A percentile compares a stretch with the other conserved stretches of the same genome.
These are phyloP conservation scores for Lomographa bimaculata DNA, from an alignment of 2,888 invertebrate species.

Conservation along the genomic window DNA sequence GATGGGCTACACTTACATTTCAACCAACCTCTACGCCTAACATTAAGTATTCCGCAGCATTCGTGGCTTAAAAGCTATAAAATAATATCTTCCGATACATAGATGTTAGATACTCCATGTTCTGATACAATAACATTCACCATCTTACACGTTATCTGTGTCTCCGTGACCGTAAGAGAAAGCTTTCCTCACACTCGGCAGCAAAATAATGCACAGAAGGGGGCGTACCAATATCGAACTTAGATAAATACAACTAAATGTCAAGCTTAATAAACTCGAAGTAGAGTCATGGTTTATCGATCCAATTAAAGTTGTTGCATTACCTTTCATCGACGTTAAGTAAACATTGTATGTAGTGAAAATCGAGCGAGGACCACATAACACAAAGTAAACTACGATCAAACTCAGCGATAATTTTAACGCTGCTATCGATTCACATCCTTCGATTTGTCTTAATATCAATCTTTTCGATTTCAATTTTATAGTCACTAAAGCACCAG, in stretches of 20 bases:
- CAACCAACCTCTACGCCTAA: too few species aligned
- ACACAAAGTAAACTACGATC: conserved; percentile 54
- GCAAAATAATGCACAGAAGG: conserved; percentile 43
- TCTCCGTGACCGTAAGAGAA: conserved; percentile 51
- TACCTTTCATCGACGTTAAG: conserved; percentile 43
- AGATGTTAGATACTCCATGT: too few species aligned
- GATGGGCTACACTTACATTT: too few species aligned
- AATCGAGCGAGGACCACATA: conserved; percentile 66
- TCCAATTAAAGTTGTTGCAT: conserved; percentile 44
- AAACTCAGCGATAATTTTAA: conserved; percentile 68
- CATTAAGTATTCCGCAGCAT: too few species aligned
- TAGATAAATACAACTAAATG: conserved; percentile 55
- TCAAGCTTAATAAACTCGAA: conserved; percentile 48
- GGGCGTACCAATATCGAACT: conserved; percentile 49
- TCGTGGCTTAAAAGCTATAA: too few species aligned
- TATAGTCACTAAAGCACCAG: conserved; percentile 51
- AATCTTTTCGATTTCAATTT: conserved; percentile 58
- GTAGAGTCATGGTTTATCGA: conserved; percentile 41
- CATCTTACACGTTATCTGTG: too few species aligned
- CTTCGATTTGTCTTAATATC: conserved; percentile 37
- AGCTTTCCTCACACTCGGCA: conserved; percentile 51
- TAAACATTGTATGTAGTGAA: conserved; percentile 58
- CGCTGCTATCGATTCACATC: conserved; percentile 54
- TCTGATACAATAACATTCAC: too few species aligned
- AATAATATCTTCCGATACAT: too few species aligned